Evolutionary conservation across 2,888 invertebrate species (phyloP).

Genomic region (Phasia obesa): DNA sequence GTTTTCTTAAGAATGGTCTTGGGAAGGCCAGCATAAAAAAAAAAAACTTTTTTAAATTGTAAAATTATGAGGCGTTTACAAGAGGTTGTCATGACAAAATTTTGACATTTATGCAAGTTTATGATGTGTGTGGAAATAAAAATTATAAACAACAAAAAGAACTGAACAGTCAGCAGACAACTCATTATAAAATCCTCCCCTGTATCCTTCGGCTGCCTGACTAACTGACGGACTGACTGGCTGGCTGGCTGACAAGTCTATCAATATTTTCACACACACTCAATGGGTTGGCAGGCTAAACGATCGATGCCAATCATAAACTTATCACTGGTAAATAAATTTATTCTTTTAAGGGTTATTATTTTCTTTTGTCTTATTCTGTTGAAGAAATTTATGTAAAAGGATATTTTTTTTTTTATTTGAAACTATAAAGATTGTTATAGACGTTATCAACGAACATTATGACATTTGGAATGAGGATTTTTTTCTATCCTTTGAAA

Average conservation of each 20-base stretch:
- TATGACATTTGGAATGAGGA: constrained; percentile 42
- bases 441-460: constrained; percentile 31
- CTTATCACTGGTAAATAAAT: neutral
- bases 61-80: constrained; percentile 71
- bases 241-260: constrained; percentile 64
- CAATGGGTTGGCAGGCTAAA: constrained; percentile 42
- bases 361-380: neutral
- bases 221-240: neutral
- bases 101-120: constrained; percentile 70
- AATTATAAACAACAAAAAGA: constrained; percentile 13
- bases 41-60: neutral
- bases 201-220: constrained; percentile 3
- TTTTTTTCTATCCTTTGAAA: neutral
- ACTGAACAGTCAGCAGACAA: constrained; percentile 14
- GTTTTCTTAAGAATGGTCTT: neutral
- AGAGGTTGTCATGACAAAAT: constrained; percentile 70
- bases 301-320: constrained; percentile 62
- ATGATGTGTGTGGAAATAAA: constrained; percentile 51
- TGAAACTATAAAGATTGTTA: constrained; percentile 1
- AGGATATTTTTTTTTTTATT: constrained; percentile 56
- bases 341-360: constrained; percentile 31
- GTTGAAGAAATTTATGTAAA: constrained; percentile 39
- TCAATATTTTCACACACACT: constrained; percentile 69
- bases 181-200: constrained; percentile 60
- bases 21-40: neutral